Conservation (phyloP, 1,140 invertebrate genomes). For the Trinorchestia longiramus region DNA sequence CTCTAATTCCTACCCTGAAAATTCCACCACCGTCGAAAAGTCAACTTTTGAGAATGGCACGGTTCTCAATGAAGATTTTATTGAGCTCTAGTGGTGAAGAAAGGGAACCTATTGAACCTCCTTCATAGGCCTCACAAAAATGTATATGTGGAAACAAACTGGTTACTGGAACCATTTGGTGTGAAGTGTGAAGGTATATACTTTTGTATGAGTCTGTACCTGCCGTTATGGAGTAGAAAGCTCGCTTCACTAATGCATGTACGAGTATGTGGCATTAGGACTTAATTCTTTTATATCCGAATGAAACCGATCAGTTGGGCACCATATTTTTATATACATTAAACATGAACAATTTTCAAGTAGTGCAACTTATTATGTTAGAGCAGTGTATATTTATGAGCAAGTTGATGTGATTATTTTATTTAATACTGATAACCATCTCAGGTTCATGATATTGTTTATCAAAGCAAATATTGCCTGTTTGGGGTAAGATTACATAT, state of each 20-base stretch:
- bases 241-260: background rate
- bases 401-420: too few relatives aligned
- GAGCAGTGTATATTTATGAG: too few relatives aligned
- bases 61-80: background rate
- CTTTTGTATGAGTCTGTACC: background rate
- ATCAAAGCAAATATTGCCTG: too few relatives aligned
- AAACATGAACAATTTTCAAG: too few relatives aligned
- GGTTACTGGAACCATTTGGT: background rate
- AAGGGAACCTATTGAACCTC: background rate
- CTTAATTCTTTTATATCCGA: background rate
- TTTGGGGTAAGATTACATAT: too few relatives aligned
- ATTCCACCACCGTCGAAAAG: background rate
- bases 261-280: background rate
- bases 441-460: too few relatives aligned
- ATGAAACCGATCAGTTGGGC: too few relatives aligned
- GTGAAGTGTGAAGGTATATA: background rate
- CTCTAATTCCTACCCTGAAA: background rate
- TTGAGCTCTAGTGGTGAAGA: background rate
- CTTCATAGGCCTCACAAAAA: background rate
- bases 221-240: background rate
- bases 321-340: too few relatives aligned
- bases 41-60: background rate
- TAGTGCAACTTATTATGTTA: too few relatives aligned
- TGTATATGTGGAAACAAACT: background rate
- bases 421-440: too few relatives aligned